Evolutionary conservation across 2,113 vertebrate genomes (phyloP).

Genomic region (Neolamprologus longior): DNA sequence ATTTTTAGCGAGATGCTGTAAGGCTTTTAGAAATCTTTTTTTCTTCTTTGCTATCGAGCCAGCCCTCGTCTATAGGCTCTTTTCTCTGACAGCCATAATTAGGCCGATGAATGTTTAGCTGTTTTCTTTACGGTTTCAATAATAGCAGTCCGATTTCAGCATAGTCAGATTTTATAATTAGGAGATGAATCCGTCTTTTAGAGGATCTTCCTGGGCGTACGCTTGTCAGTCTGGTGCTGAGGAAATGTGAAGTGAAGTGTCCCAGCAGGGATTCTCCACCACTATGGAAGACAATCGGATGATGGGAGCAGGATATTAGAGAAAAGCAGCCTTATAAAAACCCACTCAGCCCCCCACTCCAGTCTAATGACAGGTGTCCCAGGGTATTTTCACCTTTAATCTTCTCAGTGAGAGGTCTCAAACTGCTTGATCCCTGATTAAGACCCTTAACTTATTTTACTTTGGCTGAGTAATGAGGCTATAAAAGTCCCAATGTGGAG

Average conservation of each 20-base stretch:
- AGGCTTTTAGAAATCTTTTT: not conserved
- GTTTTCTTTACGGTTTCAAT: not conserved
- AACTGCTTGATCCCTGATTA: slow-evolving; percentile 47
- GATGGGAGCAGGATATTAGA: not conserved
- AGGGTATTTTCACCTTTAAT: slow-evolving; percentile 41
- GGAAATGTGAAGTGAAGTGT: slow-evolving; percentile 24
- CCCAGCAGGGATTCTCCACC: slow-evolving; percentile 3
- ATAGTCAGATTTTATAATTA: slow-evolving; percentile 40
- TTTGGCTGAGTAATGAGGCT: slow-evolving; percentile 34
- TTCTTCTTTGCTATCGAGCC: not conserved
- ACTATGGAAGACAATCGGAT: not conserved
- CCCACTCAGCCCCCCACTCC: not conserved
- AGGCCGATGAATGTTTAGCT: not conserved
- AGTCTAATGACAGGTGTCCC: slow-evolving; percentile 25
- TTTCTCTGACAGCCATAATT: not conserved
- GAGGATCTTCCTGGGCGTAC: not conserved
- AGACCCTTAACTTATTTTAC: slow-evolving; percentile 42
- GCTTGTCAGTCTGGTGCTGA: not conserved
- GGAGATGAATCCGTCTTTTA: slow-evolving; percentile 8
- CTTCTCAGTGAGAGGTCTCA: slow-evolving; percentile 25
- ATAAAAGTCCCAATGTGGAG: slow-evolving; percentile 8
- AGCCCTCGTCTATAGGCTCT: not conserved
- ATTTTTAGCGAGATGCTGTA: not conserved
- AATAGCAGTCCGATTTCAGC: not conserved
- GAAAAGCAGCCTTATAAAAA: slow-evolving; percentile 3